Conservation (phyloP, 2,113 vertebrate genomes). For the Limanda limanda region DNA sequence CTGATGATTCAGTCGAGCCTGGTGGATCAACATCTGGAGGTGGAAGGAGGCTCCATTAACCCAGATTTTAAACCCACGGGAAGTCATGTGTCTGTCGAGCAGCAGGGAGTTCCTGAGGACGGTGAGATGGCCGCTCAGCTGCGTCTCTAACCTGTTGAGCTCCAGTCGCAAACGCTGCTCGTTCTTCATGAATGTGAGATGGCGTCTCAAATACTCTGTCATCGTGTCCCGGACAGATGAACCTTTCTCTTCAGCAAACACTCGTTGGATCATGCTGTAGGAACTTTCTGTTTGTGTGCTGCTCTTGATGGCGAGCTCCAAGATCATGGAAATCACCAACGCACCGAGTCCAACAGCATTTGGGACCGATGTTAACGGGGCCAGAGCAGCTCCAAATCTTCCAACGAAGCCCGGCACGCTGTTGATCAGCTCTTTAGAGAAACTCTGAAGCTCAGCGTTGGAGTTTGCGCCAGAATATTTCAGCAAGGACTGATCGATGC, state of each 20-base stretch:
- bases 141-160: background rate
- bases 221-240: constrained; percentile 25
- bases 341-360: constrained; percentile 23
- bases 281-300: rapidly evolving
- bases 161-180: background rate
- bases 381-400: too few species aligned
- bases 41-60: constrained; percentile 31
- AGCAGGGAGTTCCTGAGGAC: constrained; percentile 34
- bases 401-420: too few species aligned
- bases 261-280: background rate
- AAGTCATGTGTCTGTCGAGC: constrained; percentile 13
- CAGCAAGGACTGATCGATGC: constrained; percentile 17
- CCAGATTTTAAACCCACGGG: constrained; percentile 30
- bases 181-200: rapidly evolving
- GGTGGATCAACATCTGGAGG: constrained; percentile 36
- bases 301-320: rapidly evolving
- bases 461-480: constrained; percentile 5
- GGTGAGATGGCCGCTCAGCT: constrained; percentile 37
- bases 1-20: constrained; percentile 20
- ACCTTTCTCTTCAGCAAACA: constrained; percentile 45
- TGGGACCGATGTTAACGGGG: too few species aligned
- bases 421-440: background rate
- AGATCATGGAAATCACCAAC: constrained; percentile 7
- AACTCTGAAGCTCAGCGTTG: background rate
- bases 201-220: constrained; percentile 3